phyloP scores from a whole-genome alignment of 1,140 invertebrate genomes.

The Phocides pigmalion region DNA sequence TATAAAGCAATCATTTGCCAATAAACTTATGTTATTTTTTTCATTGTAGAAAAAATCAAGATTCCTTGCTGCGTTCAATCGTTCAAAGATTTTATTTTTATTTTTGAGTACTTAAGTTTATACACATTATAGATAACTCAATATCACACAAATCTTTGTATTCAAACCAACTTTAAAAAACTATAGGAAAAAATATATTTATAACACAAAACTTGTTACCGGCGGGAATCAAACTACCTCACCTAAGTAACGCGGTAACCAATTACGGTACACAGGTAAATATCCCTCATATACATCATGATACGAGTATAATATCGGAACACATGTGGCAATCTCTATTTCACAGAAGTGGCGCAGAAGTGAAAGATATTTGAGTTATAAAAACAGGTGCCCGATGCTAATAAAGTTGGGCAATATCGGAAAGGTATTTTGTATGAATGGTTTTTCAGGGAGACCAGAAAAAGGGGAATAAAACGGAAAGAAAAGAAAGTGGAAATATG shows the following conservation, averaged over 20 bases:
- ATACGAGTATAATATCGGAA: conserved; percentile 49
- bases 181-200: too few relatives aligned
- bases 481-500: conserved; percentile 81
- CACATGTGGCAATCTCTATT: conserved; percentile 63
- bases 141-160: too few relatives aligned
- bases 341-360: conserved; percentile 59
- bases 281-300: conserved; percentile 54
- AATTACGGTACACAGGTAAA: conserved; percentile 28
- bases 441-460: conserved; percentile 70
- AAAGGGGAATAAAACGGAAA: conserved; percentile 77
- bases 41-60: too few relatives aligned
- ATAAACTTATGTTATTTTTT: too few relatives aligned
- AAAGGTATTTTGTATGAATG: conserved; percentile 81
- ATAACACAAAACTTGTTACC: too few relatives aligned
- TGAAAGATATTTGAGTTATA: conserved; percentile 74
- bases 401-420: conserved; percentile 79
- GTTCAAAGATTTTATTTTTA: too few relatives aligned
- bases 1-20: too few relatives aligned
- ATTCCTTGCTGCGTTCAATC: too few relatives aligned
- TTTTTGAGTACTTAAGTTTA: too few relatives aligned
- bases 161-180: too few relatives aligned
- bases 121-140: too few relatives aligned
- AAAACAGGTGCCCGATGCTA: conserved; percentile 77
- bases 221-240: background rate
- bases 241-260: background rate